These are phyloP conservation scores for Sphaerophoria taeniata DNA, from an alignment of 2,888 invertebrate species.

Conservation along the genomic window DNA sequence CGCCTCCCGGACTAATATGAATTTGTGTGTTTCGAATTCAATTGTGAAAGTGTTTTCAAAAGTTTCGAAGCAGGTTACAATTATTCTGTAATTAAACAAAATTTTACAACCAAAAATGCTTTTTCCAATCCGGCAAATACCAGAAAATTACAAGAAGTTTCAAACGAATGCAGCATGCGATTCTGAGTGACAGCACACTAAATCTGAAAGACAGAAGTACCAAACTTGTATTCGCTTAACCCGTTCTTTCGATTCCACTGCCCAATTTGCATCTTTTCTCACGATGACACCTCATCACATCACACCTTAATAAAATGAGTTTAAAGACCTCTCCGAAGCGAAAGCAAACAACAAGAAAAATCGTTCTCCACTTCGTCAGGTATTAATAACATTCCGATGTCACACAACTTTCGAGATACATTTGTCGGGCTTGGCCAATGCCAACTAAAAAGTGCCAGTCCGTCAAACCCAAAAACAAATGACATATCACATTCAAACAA, in stretches of 20 bases:
- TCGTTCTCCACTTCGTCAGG: slow-evolving; percentile 57
- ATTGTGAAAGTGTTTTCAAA: too few relatives aligned
- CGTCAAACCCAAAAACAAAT: slow-evolving; percentile 65
- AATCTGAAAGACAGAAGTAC: background rate
- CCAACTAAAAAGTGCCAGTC: slow-evolving; percentile 29
- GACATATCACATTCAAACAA: slow-evolving; percentile 65
- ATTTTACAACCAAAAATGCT: too few relatives aligned
- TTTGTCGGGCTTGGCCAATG: slow-evolving; percentile 38
- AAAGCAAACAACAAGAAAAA: slow-evolving; percentile 17
- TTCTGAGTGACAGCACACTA: slow-evolving; percentile 17
- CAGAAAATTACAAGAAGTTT: background rate
- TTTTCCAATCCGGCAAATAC: too few relatives aligned
- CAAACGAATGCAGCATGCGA: background rate
- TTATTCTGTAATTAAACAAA: too few relatives aligned
- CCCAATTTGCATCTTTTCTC: slow-evolving; percentile 54
- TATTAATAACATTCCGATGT: slow-evolving; percentile 74
- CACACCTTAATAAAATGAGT: slow-evolving; percentile 48
- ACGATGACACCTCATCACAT: slow-evolving; percentile 60
- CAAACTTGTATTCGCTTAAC: background rate
- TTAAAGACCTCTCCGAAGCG: background rate
- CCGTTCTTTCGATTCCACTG: slow-evolving; percentile 7
- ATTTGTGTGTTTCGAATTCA: too few relatives aligned
- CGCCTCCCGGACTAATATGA: too few relatives aligned
- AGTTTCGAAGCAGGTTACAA: too few relatives aligned
- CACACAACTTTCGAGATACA: slow-evolving; percentile 58